These are phyloP conservation scores for Leptopilina syphax DNA, from an alignment of 2,888 invertebrate species.

Conservation along the genomic window DNA sequence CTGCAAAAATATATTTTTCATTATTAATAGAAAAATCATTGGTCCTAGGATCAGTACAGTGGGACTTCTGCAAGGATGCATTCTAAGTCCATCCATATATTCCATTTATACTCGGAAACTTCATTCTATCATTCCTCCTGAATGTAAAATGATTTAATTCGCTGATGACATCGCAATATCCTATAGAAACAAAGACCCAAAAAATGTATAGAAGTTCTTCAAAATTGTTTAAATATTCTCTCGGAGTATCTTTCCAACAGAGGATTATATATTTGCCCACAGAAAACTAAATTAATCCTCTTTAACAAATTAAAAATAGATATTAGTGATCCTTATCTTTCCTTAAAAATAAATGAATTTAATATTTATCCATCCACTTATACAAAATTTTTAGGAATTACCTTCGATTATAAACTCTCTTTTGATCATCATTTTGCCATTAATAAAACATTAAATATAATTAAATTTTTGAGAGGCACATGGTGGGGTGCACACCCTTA, in stretches of 20 bases:
- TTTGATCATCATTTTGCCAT: neutral
- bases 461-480: conserved; percentile 27
- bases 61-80: neutral
- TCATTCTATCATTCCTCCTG: neutral
- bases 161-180: neutral
- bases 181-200: neutral
- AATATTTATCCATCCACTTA: neutral
- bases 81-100: neutral
- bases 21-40: neutral
- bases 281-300: neutral
- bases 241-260: neutral
- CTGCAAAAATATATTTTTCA: neutral
- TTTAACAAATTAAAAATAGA: neutral
- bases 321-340: neutral
- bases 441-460: neutral
- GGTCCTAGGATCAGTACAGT: neutral
- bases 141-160: neutral
- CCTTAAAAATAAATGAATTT: neutral
- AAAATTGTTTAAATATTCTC: neutral
- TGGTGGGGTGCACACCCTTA: conserved; percentile 27
- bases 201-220: neutral
- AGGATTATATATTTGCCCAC: neutral
- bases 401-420: neutral
- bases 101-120: neutral
- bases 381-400: neutral